Evolutionary conservation across 2,888 invertebrate species (phyloP).

Genomic region (Autographa pulchrina): DNA sequence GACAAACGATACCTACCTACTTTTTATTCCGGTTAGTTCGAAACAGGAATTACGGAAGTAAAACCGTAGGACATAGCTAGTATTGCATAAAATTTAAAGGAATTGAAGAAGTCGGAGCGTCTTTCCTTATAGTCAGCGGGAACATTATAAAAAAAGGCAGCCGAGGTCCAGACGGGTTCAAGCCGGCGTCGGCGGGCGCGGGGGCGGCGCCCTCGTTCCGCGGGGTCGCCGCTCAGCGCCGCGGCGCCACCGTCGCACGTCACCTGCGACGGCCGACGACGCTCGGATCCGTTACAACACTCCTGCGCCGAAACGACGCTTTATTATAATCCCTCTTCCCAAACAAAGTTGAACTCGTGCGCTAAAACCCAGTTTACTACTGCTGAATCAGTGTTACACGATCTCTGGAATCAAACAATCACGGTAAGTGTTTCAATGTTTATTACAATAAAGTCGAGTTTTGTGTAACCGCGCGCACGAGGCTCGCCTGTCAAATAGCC

Average conservation of each 20-base stretch:
- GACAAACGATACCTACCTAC: no score
- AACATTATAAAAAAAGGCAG: conserved; percentile 39
- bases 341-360: conserved; percentile 27
- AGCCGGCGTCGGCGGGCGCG: conserved; percentile 55
- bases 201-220: conserved; percentile 64
- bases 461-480: conserved; percentile 60
- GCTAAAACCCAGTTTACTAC: conserved; percentile 24
- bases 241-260: conserved; percentile 81
- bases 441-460: conserved; percentile 50
- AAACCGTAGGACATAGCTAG: no score
- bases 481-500: conserved; percentile 73
- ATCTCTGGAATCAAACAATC: conserved; percentile 15
- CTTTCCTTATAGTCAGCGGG: conserved; percentile 19
- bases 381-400: conserved; percentile 13
- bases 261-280: conserved; percentile 67
- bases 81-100: not conserved
- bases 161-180: conserved; percentile 57
- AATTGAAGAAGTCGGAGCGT: not conserved
- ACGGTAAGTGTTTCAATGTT: conserved; percentile 49
- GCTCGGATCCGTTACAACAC: conserved; percentile 60
- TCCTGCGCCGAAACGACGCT: conserved; percentile 72
- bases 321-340: conserved; percentile 47
- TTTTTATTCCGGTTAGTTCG: no score
- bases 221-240: conserved; percentile 79
- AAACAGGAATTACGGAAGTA: no score